A percentile compares a stretch with the other conserved stretches of the same genome.
These are phyloP conservation scores for Gadopsis bispinosus DNA, from an alignment of 2,797 vertebrate genomes.

Conservation along the genomic window DNA sequence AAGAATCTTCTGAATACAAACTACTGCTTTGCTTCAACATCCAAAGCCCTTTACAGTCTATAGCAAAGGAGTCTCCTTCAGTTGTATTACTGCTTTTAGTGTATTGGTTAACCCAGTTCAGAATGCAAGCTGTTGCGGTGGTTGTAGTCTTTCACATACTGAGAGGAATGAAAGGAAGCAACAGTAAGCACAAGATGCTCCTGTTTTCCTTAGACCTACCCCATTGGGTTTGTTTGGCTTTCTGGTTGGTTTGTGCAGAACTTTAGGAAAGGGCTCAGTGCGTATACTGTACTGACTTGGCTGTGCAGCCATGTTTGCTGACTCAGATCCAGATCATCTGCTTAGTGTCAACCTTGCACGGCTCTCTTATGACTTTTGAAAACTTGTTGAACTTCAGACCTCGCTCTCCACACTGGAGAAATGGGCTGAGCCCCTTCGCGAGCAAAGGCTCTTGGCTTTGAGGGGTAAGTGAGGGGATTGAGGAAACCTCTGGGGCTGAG, in stretches of 20 bases:
- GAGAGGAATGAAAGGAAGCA: slow-evolving; percentile 59
- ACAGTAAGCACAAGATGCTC: slow-evolving; percentile 44
- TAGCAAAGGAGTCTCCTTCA: slow-evolving; percentile 67
- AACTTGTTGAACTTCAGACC: slow-evolving; percentile 84
- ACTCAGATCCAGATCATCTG: slow-evolving; percentile 51
- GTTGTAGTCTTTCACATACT: slow-evolving; percentile 71
- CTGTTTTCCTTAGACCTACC: slow-evolving; percentile 60
- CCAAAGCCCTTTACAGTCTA: slow-evolving; percentile 71
- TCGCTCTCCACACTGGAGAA: slow-evolving; percentile 96
- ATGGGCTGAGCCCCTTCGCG: slow-evolving; percentile 91
- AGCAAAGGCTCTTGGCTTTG: slow-evolving; percentile 91
- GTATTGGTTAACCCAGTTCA: slow-evolving; percentile 53
- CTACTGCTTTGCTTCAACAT: slow-evolving; percentile 66
- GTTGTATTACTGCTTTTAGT: slow-evolving; percentile 45
- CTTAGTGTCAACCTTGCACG: slow-evolving; percentile 26
- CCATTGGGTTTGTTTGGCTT: slow-evolving; percentile 67
- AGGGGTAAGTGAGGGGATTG: slow-evolving; percentile 87
- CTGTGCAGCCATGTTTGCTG: slow-evolving; percentile 54
- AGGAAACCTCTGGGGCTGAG: slow-evolving; percentile 86
- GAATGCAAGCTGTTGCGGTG: slow-evolving; percentile 59
- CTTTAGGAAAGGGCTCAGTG: slow-evolving; percentile 71
- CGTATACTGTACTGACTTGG: slow-evolving; percentile 52
- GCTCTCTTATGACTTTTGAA: slow-evolving; percentile 45
- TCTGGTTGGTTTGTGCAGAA: slow-evolving; percentile 79
- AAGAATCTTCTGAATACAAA: slow-evolving; percentile 74